Evolutionary conservation across 2,888 invertebrate genomes (phyloP).

Genomic region (Cryptosula pallasiana): DNA sequence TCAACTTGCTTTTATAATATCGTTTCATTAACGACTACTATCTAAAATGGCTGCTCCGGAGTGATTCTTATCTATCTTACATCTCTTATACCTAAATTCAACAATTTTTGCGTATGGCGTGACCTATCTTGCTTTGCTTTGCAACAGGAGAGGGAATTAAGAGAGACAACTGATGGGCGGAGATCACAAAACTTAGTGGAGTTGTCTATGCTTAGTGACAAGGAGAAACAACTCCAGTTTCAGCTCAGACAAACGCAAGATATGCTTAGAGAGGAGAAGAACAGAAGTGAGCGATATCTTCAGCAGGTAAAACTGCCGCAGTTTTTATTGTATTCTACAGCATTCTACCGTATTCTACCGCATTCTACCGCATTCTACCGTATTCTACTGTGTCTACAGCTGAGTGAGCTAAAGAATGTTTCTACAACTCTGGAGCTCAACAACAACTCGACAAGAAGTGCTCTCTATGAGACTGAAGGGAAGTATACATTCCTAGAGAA

Average conservation of each 20-base stretch:
- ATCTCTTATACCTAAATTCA: no score
- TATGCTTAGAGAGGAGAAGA: slow-evolving; percentile 40
- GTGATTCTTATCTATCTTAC: no score
- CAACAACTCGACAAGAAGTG: slow-evolving; percentile 35
- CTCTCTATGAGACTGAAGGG: slow-evolving; percentile 40
- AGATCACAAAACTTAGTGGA: slow-evolving; percentile 38
- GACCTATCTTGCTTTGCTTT: no score
- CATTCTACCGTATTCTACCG: no score
- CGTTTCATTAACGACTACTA: no score
- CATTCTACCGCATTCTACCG: no score
- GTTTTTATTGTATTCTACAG: no score
- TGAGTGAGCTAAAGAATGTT: slow-evolving; percentile 33
- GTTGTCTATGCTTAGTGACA: slow-evolving; percentile 38
- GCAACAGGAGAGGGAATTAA: slow-evolving; percentile 37
- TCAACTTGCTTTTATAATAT: no score
- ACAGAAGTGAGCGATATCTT: slow-evolving; percentile 34
- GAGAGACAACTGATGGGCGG: slow-evolving; percentile 40
- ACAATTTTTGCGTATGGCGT: no score
- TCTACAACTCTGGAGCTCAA: slow-evolving; percentile 35
- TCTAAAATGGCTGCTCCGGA: no score
- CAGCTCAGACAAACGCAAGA: slow-evolving; percentile 39
- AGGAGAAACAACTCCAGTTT: slow-evolving; percentile 38
- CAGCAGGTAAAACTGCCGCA: no score
- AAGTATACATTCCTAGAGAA: slow-evolving; percentile 34
- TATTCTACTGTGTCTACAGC: slow-evolving; percentile 25